A percentile compares a stretch with the other conserved stretches of the same genome.
These are phyloP conservation scores for Vipera latastei DNA, from an alignment of 2,797 vertebrate species.

Conservation along the genomic window DNA sequence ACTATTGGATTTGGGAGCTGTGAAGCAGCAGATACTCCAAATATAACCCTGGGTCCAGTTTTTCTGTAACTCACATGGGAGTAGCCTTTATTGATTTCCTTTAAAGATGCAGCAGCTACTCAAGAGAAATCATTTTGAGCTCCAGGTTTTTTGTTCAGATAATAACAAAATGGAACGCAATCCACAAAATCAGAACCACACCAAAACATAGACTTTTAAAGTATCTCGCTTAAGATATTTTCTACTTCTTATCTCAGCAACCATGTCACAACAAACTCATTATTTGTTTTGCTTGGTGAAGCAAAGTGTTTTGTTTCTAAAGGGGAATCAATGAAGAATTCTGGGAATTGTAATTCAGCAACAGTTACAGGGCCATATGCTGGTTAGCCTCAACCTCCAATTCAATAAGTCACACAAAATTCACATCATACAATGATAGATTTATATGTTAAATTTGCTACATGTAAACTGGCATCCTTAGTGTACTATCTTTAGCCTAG, in stretches of 20 bases:
- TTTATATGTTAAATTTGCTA: not conserved
- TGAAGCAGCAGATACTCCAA: slow-evolving; percentile 7
- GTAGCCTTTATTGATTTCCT: slow-evolving; percentile 17
- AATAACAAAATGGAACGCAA: not conserved
- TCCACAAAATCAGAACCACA: not conserved
- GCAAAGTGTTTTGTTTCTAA: not conserved
- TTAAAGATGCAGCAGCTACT: not conserved
- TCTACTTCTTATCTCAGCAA: not conserved
- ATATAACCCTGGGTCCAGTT: slow-evolving; percentile 10
- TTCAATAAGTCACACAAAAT: not conserved
- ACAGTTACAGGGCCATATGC: not conserved
- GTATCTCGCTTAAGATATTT: not conserved
- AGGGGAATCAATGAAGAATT: not conserved
- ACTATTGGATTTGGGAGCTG: slow-evolving; percentile 12
- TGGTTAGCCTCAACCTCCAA: not conserved
- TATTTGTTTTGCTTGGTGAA: not conserved
- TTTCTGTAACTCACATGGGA: not conserved
- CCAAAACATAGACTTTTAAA: not conserved
- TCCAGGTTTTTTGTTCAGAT: not conserved
- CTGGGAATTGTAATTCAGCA: not conserved
- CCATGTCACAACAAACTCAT: not conserved
- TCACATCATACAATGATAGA: not conserved
- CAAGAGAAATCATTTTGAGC: slow-evolving; percentile 1
- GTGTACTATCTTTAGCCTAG: not conserved
- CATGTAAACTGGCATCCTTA: not conserved